Evolutionary conservation across 2,888 invertebrate species (phyloP), one percentile per base, ranked within the genome.

Genomic region (Scaptomyza cyrtandrae): DNA sequence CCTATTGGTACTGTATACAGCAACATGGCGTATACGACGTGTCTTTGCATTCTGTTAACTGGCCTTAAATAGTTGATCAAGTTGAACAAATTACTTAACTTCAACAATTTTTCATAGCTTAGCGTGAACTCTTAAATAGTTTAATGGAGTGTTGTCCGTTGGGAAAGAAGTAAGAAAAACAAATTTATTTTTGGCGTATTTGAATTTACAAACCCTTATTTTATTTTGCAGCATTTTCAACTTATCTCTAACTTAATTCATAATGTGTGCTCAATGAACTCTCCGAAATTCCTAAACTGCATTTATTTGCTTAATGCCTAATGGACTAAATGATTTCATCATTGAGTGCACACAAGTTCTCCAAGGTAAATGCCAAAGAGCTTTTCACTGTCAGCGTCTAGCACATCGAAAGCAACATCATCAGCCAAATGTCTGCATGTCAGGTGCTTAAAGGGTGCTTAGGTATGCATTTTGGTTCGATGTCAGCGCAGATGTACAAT

Each of bases 11-110:
- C 3, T 6, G 41, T 43, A 41, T 13, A 54, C 46, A n/a, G 6
- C 37, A 72, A 59, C 65, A 57, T 48, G 46, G 69, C 61, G 78
- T 84, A 65, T 72, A 60, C 80, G 69, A 60, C 80, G 69, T 68
- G 56, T 58, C 37, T 19, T 50, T 43, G 52, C 14, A 37, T 39
- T 48, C 63, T 41, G 31, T 41, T 41, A 39, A 55, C 29, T 48
- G n/a, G 24, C 29, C 24, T 24, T 24, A 41, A 75, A 61, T 29
- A 11, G 35, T 49, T 54, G n/a, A 19, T 19, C 2, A 59, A 55
- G 13, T 39, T 45, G 11, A 7, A 19, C 10, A n/a, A 41, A 24
- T n/a, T 50, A 10, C 9, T 44, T n/a, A 35, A 6, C 11, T 29
- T 10, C 16, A 41, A 41, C 16, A 10, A 4, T 10, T 41, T 16